These are phyloP conservation scores for Leucophora obtusa DNA, from an alignment of 2,888 invertebrate genomes.

Conservation along the genomic window DNA sequence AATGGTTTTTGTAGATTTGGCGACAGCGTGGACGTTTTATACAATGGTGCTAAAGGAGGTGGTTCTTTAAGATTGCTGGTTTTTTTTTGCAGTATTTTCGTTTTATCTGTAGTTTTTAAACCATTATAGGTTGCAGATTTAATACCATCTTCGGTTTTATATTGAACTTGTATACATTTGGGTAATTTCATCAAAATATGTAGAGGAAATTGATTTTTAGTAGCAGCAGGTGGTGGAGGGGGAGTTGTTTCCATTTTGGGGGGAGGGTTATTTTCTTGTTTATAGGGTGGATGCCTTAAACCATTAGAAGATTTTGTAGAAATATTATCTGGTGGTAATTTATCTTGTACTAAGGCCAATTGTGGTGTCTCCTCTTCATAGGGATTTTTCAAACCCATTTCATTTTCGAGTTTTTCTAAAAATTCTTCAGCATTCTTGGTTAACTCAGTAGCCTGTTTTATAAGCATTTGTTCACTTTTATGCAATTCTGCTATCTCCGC, in stretches of 20 bases:
- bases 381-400: slow-evolving; percentile 59
- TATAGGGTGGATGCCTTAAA: neutral
- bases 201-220: slow-evolving; percentile 53
- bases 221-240: neutral
- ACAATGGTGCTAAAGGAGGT: slow-evolving; percentile 63
- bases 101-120: slow-evolving; percentile 47
- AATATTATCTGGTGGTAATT: slow-evolving; percentile 2
- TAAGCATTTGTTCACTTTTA: slow-evolving; percentile 57
- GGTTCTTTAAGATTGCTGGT: slow-evolving; percentile 65
- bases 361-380: slow-evolving; percentile 38
- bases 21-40: slow-evolving; percentile 55
- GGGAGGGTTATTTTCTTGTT: neutral
- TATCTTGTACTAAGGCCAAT: slow-evolving; percentile 45
- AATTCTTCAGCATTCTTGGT: slow-evolving; percentile 59
- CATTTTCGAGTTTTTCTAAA: slow-evolving; percentile 53
- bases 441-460: slow-evolving; percentile 57
- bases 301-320: neutral
- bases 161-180: slow-evolving; percentile 60
- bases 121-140: slow-evolving; percentile 56
- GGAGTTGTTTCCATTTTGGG: slow-evolving; percentile 1
- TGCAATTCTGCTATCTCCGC: slow-evolving; percentile 60
- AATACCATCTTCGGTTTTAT: slow-evolving; percentile 57
- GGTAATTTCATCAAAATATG: slow-evolving; percentile 61
- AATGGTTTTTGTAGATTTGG: slow-evolving; percentile 16
- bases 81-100: slow-evolving; percentile 54